Percentiles rank a stretch among this genome's conserved stretches.
Conservation (phyloP, 2,797 vertebrate species). For the Coracias cyanogaster region DNA sequence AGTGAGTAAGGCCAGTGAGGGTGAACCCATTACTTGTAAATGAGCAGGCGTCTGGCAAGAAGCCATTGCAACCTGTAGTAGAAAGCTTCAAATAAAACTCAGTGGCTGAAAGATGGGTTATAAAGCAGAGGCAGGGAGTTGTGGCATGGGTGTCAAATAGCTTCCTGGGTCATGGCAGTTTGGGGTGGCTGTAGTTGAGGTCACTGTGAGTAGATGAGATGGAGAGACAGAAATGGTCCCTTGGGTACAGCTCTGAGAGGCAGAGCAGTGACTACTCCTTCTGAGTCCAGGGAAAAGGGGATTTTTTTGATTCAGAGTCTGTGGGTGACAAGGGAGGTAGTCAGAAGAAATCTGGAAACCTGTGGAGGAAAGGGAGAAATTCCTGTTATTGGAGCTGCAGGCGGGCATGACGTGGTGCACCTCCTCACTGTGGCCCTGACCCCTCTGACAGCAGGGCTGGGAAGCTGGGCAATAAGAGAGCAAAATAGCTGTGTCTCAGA, state of each 20-base stretch:
- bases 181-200: neutral
- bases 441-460: neutral
- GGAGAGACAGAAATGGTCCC: neutral
- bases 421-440: neutral
- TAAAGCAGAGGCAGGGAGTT: neutral
- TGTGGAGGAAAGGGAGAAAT: fast-evolving
- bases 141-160: neutral
- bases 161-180: neutral
- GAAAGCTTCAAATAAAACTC: neutral
- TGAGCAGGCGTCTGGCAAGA: neutral
- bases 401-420: fast-evolving
- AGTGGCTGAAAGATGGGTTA: neutral
- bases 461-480: neutral
- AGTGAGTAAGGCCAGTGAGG: neutral
- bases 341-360: neutral
- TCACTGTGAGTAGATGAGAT: fast-evolving
- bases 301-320: neutral
- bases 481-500: fast-evolving
- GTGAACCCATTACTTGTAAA: neutral
- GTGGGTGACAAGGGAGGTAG: neutral
- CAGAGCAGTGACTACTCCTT: neutral
- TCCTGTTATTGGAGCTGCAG: neutral
- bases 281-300: neutral
- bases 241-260: neutral
- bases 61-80: neutral